Percentiles rank a stretch among this genome's conserved stretches.
Conservation (phyloP, 2,797 vertebrate species). For the Eulemur coronatus region DNA sequence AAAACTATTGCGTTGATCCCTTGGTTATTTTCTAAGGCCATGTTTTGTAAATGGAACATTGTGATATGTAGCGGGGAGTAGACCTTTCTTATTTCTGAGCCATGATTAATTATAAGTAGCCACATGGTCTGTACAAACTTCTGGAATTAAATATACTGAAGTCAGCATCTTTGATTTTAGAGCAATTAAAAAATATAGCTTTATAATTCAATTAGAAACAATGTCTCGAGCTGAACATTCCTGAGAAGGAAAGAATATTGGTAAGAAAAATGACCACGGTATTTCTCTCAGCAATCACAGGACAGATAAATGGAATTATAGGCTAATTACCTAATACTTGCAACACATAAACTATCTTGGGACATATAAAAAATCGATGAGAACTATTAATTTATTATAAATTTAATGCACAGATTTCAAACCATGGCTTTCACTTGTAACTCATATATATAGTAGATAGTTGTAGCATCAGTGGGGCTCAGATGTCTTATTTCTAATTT, state of each 20-base stretch:
- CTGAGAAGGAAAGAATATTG: constrained; percentile 36
- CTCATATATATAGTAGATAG: neutral
- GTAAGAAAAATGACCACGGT: constrained; percentile 55
- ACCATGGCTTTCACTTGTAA: neutral
- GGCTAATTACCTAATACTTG: constrained; percentile 45
- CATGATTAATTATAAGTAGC: constrained; percentile 51
- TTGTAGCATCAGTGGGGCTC: neutral
- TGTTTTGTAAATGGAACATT: constrained; percentile 9
- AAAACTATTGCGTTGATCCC: neutral
- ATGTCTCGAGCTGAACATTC: constrained; percentile 3
- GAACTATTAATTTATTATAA: constrained; percentile 24
- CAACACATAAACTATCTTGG: constrained; percentile 6
- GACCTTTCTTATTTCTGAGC: constrained; percentile 8
- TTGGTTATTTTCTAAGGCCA: neutral
- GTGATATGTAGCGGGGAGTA: neutral
- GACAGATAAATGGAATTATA: constrained; percentile 33
- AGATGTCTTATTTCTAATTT: neutral
- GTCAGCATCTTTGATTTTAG: constrained; percentile 51
- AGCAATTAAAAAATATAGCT: constrained; percentile 50
- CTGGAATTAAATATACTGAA: constrained; percentile 36
- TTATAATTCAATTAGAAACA: constrained; percentile 55
- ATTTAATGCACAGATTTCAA: constrained; percentile 34
- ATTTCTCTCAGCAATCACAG: constrained; percentile 44
- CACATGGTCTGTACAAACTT: neutral
- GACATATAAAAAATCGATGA: neutral